Evolutionary conservation across 2,888 invertebrate genomes (phyloP), one percentile per base, ranked within the genome.

Genomic region (Ctenicera cuprea): DNA sequence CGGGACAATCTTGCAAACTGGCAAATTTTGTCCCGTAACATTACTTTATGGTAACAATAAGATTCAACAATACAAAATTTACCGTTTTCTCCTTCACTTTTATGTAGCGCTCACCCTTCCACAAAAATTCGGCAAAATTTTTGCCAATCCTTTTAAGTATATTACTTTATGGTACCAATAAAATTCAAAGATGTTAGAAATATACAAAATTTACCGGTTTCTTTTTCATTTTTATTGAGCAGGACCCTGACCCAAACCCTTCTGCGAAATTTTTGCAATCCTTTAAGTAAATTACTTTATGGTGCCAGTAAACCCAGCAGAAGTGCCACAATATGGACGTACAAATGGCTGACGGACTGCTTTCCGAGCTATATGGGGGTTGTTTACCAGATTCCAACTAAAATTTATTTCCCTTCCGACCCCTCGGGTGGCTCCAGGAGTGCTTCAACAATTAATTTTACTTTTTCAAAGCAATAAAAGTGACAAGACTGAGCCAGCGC

Each of bases 381-480:
- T 73, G 73, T 62, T 67, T 66, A 72, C 65, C 41, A 61, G 52
- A 48, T 33, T 54, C 74, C 26, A 14, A 3, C 30, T 48, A 41
- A 72, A 68, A 61, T 61, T 41, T 67, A 52, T 59, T 57, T 33
- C 69, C 26, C 70, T 54, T 66, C 38, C 45, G 71, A 66, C 72
- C 74, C 64, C 57, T 50, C 59, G 71, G 73, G 74, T 75, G 66
- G 74, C 57, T 69, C 73, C 64, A 50, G 22, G 67, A 67, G 45
- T 33, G 61, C n/a, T 38, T 69, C 70, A 37, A 71, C 76, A 73
- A 79, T 79, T 77, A 79, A 77, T 79, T 77, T 77, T 69, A 76
- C 73, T 77, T 76, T 77, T 77, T 79, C 71, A 66, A 76, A 62
- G 79, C 76, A 79, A 79, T 79, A 79, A 78, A 78, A 77, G 76